Evolutionary conservation across 1,140 invertebrate species (phyloP).

Genomic region (Oncopeltus fasciatus): DNA sequence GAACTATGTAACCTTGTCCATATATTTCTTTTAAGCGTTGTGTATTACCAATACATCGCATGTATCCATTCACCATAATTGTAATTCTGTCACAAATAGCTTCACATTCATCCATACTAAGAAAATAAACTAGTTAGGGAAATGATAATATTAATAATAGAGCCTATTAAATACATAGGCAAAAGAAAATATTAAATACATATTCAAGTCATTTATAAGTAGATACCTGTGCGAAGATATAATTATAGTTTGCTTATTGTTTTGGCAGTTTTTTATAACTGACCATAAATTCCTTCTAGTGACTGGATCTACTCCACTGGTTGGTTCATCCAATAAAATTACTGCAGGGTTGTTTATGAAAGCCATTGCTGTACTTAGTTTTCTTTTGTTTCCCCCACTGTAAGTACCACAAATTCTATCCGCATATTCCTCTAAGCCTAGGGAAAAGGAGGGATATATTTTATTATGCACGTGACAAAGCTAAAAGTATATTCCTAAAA

Average conservation of each 20-base stretch:
- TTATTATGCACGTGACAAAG: too few species aligned
- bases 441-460: too few species aligned
- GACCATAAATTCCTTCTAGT: constrained; percentile 62
- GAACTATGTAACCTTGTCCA: constrained; percentile 34
- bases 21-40: constrained; percentile 33
- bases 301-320: constrained; percentile 63
- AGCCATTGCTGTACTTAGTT: constrained; percentile 84
- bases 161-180: too few species aligned
- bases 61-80: constrained; percentile 73
- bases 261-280: constrained; percentile 45
- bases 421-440: constrained; percentile 22
- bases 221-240: constrained; percentile 52
- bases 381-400: constrained; percentile 89
- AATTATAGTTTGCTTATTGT: constrained; percentile 47
- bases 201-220: too few species aligned
- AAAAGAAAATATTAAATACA: too few species aligned
- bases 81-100: constrained; percentile 62
- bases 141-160: too few species aligned
- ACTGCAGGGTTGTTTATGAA: constrained; percentile 80
- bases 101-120: constrained; percentile 44
- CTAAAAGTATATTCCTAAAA: too few species aligned
- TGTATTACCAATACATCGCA: constrained; percentile 33
- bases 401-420: constrained; percentile 21
- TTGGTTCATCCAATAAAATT: constrained; percentile 76
- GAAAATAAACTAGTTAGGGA: too few species aligned